A percentile compares a stretch with the other conserved stretches of the same genome.
These are phyloP conservation scores for Etheostoma perlongum DNA, from an alignment of 2,797 vertebrate species.

Conservation along the genomic window DNA sequence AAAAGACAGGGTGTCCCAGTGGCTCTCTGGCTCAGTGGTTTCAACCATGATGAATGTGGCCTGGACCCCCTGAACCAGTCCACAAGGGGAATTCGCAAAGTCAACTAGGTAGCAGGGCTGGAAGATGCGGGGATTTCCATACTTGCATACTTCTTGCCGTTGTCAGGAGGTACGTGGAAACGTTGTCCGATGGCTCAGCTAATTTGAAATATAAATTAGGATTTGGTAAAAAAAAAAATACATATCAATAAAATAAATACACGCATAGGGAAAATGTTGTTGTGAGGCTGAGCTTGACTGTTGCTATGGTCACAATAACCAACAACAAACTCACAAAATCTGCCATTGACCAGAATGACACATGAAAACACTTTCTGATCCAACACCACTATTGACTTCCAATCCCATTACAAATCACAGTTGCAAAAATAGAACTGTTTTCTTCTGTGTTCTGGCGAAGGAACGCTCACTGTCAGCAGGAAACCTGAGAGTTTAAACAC, in stretches of 20 bases:
- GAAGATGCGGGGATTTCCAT: not conserved
- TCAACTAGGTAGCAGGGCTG: not conserved
- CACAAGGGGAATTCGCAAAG: not conserved
- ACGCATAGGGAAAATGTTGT: not conserved
- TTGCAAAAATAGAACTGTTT: too few relatives aligned
- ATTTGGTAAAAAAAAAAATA: not conserved
- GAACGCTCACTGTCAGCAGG: too few relatives aligned
- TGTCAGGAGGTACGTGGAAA: not conserved
- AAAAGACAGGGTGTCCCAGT: conserved; percentile 4
- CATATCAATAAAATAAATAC: not conserved
- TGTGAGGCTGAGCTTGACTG: not conserved
- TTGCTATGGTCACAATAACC: not conserved
- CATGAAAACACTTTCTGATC: too few relatives aligned
- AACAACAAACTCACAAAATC: not conserved
- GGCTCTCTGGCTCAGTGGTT: conserved; percentile 3
- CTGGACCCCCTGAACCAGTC: not conserved
- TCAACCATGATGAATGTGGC: conserved; percentile 1
- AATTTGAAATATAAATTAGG: not conserved
- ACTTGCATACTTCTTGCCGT: not conserved
- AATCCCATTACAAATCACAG: too few relatives aligned
- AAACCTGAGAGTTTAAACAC: not conserved
- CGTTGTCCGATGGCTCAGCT: not conserved
- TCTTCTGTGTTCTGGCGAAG: too few relatives aligned
- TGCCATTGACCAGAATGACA: too few relatives aligned
- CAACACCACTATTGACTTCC: too few relatives aligned